Conservation (phyloP, 2,113 vertebrate genomes). For the Pimephales promelas region DNA sequence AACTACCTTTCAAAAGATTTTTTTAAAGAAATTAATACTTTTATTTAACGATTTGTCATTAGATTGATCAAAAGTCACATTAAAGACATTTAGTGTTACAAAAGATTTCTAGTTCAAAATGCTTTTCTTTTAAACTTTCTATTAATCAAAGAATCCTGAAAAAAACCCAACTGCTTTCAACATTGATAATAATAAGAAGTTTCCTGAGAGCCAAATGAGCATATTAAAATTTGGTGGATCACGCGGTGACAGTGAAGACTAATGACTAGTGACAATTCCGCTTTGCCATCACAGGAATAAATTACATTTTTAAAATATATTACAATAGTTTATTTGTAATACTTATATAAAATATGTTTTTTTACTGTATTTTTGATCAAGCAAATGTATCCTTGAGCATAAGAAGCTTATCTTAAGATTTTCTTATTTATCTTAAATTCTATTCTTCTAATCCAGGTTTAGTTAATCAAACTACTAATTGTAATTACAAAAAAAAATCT, state of each 20-base stretch:
- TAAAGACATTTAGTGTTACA: neutral
- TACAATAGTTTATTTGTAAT: neutral
- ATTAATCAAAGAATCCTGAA: no score
- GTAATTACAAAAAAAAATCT: neutral
- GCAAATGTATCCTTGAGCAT: neutral
- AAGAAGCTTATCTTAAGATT: neutral
- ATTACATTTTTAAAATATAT: neutral
- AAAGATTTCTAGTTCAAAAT: neutral
- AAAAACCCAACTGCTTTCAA: no score
- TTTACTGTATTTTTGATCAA: neutral
- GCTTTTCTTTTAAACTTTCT: neutral
- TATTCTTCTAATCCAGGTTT: neutral
- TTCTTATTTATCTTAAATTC: neutral
- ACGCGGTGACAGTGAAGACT: neutral
- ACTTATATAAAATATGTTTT: neutral
- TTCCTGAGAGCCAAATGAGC: neutral
- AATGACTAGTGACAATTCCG: neutral
- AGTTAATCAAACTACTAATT: neutral
- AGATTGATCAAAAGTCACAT: neutral
- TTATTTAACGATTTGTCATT: neutral
- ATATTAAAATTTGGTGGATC: neutral
- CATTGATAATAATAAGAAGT: neutral
- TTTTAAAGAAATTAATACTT: neutral
- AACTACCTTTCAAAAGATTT: neutral
- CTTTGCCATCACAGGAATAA: no score